These are phyloP conservation scores for Lamprotornis superbus DNA, from an alignment of 2,113 vertebrate genomes.

Conservation along the genomic window DNA sequence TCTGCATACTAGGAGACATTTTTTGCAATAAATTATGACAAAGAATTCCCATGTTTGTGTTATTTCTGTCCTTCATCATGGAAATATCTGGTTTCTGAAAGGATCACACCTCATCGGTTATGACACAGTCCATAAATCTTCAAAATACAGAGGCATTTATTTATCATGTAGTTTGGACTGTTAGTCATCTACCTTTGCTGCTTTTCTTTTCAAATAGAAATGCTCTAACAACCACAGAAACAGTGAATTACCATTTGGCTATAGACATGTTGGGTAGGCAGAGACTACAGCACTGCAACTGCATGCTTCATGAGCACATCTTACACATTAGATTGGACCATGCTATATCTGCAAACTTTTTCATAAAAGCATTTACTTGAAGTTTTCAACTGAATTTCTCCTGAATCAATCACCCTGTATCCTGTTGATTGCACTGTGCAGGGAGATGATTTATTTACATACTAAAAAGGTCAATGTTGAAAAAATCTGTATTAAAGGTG, in stretches of 20 bases:
- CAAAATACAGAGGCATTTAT: neutral
- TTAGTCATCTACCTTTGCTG: neutral
- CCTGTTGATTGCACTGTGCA: neutral
- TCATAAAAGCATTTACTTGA: neutral
- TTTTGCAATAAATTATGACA: neutral
- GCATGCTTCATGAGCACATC: neutral
- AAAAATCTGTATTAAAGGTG: slow-evolving; percentile 14
- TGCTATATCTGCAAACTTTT: neutral
- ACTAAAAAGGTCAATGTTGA: slow-evolving; percentile 60
- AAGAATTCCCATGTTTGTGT: neutral
- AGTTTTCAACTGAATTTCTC: neutral
- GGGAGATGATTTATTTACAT: slow-evolving; percentile 64
- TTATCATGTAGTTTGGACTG: neutral
- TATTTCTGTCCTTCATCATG: neutral
- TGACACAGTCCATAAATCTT: neutral
- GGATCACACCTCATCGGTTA: neutral
- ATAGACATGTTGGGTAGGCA: neutral
- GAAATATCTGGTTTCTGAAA: neutral
- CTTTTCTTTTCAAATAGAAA: neutral
- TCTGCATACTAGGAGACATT: neutral
- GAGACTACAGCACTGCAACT: neutral
- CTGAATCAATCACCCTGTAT: neutral
- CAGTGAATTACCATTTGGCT: neutral
- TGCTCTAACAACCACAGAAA: neutral
- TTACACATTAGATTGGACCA: neutral